Evolutionary conservation across 1,140 invertebrate species (phyloP).

Genomic region (Xylocopa sonorina): DNA sequence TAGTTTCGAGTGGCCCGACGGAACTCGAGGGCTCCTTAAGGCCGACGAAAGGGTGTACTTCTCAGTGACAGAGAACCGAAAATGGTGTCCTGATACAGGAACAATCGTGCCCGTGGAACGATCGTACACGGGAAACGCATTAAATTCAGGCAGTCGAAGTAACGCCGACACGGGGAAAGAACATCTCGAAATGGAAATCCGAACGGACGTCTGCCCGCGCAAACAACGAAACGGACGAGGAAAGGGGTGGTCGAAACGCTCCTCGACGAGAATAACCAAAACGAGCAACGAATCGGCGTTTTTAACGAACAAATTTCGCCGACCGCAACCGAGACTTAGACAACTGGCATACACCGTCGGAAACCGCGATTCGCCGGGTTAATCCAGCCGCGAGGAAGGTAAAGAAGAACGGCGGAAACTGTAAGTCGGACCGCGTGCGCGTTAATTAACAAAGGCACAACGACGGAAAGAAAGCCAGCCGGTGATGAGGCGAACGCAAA

Average conservation of each 20-base stretch:
- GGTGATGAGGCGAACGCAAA: neutral
- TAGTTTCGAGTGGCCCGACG: slow-evolving; percentile 70
- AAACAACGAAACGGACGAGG: neutral
- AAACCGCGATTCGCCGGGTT: neutral
- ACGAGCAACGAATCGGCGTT: neutral
- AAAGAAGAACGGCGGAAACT: slow-evolving; percentile 2
- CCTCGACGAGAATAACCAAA: neutral
- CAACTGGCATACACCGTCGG: neutral
- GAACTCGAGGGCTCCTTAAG: slow-evolving; percentile 68
- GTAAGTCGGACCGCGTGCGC: neutral
- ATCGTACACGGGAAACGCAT: slow-evolving; percentile 67
- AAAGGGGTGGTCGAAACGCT: neutral
- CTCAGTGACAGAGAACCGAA: slow-evolving; percentile 68
- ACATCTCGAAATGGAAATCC: slow-evolving; percentile 11
- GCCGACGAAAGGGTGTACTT: slow-evolving; percentile 69
- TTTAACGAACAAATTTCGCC: neutral
- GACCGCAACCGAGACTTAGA: neutral
- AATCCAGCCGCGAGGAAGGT: neutral
- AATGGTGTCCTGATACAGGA: slow-evolving; percentile 67
- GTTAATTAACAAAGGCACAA: slow-evolving; percentile 45
- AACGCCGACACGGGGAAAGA: slow-evolving; percentile 44
- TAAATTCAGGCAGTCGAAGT: slow-evolving; percentile 61
- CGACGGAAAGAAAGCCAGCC: neutral
- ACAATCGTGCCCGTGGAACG: slow-evolving; percentile 51
- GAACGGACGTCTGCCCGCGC: neutral